Evolutionary conservation across 2,113 vertebrate species (phyloP), one percentile per base, ranked within the genome.

Genomic region (Malurus cyaneus): DNA sequence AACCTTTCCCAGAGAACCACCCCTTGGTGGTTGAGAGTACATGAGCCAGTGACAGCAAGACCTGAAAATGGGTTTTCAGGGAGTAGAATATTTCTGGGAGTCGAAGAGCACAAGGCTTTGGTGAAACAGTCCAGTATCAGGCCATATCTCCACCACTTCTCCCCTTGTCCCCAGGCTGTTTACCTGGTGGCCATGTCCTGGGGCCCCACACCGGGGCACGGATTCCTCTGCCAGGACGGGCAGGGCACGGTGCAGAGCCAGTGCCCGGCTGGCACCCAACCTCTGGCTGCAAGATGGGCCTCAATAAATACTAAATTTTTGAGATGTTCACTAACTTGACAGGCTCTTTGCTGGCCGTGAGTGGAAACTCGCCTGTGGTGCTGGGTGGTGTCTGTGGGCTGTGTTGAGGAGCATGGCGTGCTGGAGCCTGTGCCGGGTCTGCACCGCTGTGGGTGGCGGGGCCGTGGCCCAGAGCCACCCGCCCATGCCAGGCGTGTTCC

Each of bases 231-330:
- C 71, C 2, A 6, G 57, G 42, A 16, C 1, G 44, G 86, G 94
- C 62, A 47, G 64, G 76, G 80, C 83, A 61, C 0, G 0, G 56
- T 1, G 3, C 0, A 0, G 42, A n/a, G 46, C 41, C 23, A 0
- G 54, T 9, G 5, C 88, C 86, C 64, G 47, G 4, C 80, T 86
- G 91, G 86, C 70, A n/a, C 77, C 77, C 5, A 42, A 84, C 83
- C 92, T 80, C 81, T 31, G 80, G 60, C 86, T 72, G 31, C 73
- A 21, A 28, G 62, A 66, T 2, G 47, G 54, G 67, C 66, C 71
- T 86, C 79, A 16, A 76, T 73, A 86, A 66, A 3, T 15, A 24
- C 66, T 86, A 54, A 32, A 39, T 82, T 94, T 80, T 72, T 71
- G 28, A 92, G 81, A 36, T 31, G 42, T 18, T 95, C 54, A 0